These are phyloP conservation scores for Sericinus montela DNA, from an alignment of 2,888 invertebrate species.

Conservation along the genomic window DNA sequence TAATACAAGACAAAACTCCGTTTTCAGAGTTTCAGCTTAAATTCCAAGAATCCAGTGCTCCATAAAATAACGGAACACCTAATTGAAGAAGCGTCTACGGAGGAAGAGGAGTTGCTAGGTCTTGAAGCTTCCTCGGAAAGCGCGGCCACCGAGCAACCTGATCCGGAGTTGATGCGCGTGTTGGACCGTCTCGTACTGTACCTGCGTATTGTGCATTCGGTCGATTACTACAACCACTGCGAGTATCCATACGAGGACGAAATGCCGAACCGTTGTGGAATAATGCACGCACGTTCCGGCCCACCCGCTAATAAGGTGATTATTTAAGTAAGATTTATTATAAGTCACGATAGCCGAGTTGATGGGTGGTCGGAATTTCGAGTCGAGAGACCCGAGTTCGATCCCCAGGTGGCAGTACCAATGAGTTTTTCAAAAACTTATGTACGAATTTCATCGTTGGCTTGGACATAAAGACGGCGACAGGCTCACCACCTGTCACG, in stretches of 20 bases:
- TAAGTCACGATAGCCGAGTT: too few relatives aligned
- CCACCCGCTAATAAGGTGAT: constrained; percentile 89
- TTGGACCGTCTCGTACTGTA: constrained; percentile 92
- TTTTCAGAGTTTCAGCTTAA: constrained; percentile 79
- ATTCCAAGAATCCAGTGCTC: constrained; percentile 94
- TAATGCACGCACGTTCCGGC: constrained; percentile 97
- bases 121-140: constrained; percentile 66
- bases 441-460: too few relatives aligned
- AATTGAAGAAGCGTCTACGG: constrained; percentile 98
- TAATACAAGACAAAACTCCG: too few relatives aligned
- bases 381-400: too few relatives aligned
- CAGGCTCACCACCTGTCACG: too few relatives aligned
- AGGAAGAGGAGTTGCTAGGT: constrained; percentile 96
- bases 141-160: constrained; percentile 45
- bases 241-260: constrained; percentile 99
- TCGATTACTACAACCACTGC: constrained; percentile 99
- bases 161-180: constrained; percentile 81
- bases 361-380: too few relatives aligned
- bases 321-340: neutral
- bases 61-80: constrained; percentile 98
- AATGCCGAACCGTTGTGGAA: constrained; percentile 99
- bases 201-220: constrained; percentile 97
- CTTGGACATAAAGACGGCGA: too few relatives aligned
- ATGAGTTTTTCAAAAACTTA: too few relatives aligned
- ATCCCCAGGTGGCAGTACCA: too few relatives aligned